Percentiles rank a stretch among this genome's conserved stretches.
Evolutionary conservation across 2,888 invertebrate species (phyloP).

Genomic region (Tetheella fluctuosa): DNA sequence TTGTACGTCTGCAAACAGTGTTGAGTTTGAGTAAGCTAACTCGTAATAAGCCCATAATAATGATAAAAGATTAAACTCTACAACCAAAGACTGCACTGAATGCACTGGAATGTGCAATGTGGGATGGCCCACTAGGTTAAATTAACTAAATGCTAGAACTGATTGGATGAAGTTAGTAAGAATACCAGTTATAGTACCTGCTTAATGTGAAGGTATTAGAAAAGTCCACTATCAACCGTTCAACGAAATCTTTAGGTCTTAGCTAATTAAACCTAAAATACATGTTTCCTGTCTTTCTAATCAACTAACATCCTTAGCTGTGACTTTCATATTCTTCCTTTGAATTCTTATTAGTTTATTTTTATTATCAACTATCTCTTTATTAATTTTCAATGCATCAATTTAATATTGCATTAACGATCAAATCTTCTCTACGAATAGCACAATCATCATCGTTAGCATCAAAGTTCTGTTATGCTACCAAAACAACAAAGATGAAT

Average conservation of each 20-base stretch:
- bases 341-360: too few relatives aligned
- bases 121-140: background rate
- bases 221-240: too few relatives aligned
- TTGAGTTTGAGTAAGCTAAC: too few relatives aligned
- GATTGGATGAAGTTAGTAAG: background rate
- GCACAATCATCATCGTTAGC: background rate
- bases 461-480: background rate
- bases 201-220: too few relatives aligned
- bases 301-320: too few relatives aligned
- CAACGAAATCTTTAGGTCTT: too few relatives aligned
- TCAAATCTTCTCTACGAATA: background rate
- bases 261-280: too few relatives aligned
- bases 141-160: background rate
- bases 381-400: background rate
- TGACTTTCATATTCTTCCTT: too few relatives aligned
- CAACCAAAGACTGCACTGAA: background rate
- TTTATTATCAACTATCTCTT: too few relatives aligned
- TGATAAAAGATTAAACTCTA: background rate
- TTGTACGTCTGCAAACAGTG: too few relatives aligned
- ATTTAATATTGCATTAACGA: background rate
- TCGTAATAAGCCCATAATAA: too few relatives aligned
- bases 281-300: too few relatives aligned
- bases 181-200: background rate
- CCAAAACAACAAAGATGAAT: slow-evolving; percentile 14
- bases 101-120: background rate